Evolutionary conservation across 2,888 invertebrate species (phyloP).

Genomic region (Hirtodrosophila alboralis): DNA sequence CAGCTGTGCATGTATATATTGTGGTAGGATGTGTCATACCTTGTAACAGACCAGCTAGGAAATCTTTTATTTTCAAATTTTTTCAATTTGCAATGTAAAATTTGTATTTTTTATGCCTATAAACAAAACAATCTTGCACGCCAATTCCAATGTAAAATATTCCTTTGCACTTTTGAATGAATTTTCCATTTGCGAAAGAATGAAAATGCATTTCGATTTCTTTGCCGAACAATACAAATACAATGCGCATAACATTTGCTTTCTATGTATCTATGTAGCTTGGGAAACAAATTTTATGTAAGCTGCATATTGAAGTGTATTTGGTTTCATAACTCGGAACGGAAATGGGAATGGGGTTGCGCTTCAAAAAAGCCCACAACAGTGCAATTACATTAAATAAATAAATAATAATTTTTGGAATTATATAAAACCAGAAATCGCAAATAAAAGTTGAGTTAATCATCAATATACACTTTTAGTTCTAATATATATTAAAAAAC

Average conservation of each 20-base stretch:
- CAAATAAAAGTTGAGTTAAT: no score
- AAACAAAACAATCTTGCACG: constrained; percentile 8
- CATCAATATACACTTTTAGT: no score
- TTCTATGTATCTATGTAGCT: constrained; percentile 13
- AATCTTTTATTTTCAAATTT: constrained; percentile 23
- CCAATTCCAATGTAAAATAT: constrained; percentile 33
- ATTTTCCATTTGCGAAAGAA: constrained; percentile 49
- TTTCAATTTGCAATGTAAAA: not conserved
- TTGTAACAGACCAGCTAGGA: constrained; percentile 8
- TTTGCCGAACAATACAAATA: constrained; percentile 15
- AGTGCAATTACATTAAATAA: not conserved
- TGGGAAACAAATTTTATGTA: constrained; percentile 63
- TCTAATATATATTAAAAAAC: no score
- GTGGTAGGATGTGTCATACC: not conserved
- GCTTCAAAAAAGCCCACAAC: not conserved
- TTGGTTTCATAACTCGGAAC: constrained; percentile 70
- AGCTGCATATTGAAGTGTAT: constrained; percentile 36
- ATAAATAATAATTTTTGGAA: no score
- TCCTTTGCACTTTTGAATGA: constrained; percentile 51
- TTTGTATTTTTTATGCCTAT: constrained; percentile 18
- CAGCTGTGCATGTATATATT: no score
- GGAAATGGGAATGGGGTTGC: constrained; percentile 69
- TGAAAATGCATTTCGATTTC: constrained; percentile 46
- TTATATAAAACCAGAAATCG: no score
- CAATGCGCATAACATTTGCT: constrained; percentile 64